phyloP scores from a whole-genome alignment of 2,888 invertebrate species.

The Drosophila monieri region DNA sequence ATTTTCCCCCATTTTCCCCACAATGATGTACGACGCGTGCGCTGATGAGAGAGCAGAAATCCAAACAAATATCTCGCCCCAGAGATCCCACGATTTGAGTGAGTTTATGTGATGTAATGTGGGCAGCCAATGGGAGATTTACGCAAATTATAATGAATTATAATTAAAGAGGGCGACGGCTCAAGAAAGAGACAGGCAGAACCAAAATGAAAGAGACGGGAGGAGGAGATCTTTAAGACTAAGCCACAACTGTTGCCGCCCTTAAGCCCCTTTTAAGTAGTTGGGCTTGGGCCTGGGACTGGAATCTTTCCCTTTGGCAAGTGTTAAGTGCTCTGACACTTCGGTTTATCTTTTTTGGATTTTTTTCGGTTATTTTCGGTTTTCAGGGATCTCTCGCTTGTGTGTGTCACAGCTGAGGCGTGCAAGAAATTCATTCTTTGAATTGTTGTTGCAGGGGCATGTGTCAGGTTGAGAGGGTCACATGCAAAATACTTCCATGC shows the following conservation, averaged over 20 bases:
- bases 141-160: constrained; percentile 26
- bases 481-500: constrained; percentile 55
- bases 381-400: constrained; percentile 17
- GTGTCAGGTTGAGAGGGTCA: constrained; percentile 49
- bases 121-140: constrained; percentile 42
- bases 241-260: constrained; percentile 52
- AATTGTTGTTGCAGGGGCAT: constrained; percentile 59
- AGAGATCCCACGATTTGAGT: constrained; percentile 22
- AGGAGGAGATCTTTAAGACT: constrained; percentile 20
- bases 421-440: constrained; percentile 70
- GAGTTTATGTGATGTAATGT: constrained; percentile 19
- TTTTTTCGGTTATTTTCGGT: constrained; percentile 1
- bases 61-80: neutral
- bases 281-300: constrained; percentile 40
- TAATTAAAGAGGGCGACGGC: constrained; percentile 2
- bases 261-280: constrained; percentile 65
- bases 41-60: constrained; percentile 29
- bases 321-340: constrained; percentile 75
- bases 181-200: neutral
- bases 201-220: neutral
- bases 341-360: constrained; percentile 30
- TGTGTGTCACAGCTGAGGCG: constrained; percentile 45
- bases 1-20: neutral
- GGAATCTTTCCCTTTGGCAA: constrained; percentile 46
- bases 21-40: constrained; percentile 61